Evolutionary conservation across 2,888 invertebrate genomes (phyloP), one percentile per base, ranked within the genome.

Genomic region (Caenorhabditis imperialis): DNA sequence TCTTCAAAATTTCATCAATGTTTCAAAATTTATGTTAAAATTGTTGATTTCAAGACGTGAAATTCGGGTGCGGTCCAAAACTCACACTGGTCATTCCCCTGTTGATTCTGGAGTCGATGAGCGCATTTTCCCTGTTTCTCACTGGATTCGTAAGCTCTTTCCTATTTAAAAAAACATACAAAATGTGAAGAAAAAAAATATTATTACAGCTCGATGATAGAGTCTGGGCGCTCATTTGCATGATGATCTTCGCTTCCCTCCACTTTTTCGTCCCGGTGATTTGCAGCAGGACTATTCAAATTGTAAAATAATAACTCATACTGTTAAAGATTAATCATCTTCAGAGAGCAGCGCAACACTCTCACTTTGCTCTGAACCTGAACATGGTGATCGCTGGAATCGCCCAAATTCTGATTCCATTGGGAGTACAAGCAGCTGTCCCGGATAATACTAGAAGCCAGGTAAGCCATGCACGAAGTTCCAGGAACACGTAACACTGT

Each of bases 191-290:
- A n/a, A n/a, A n/a, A n/a, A n/a, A n/a, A n/a, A n/a, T n/a, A n/a
- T n/a, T n/a, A n/a, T 33, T 61, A 25, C 33, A 78, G 78, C 42
- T 69, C 6, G 77, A 79, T 38, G 69, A 75, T 37, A 61, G 79
- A 35, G 63, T 62, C 33, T 51, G 50, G 45, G 70, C 79, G 4
- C 51, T 79, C 38, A 42, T 51, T 14, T 75, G 60, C 48, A 55
- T 71, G 67, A 69, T 79, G 62, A 44, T 74, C n/a, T 79, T 79
- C 35, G 79, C 79, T 7, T 77, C 77, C 2, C 55, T 79, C 5
- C 77, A 77, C 55, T 77, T 77, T 20, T 76, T 79, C 37, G 74
- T 79, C 7, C 79, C 79, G 6, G 79, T 79, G 8, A 77, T 79
- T 30, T 79, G 77, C 45, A 69, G 73, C 16, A 45, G 79, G 44